A percentile compares a stretch with the other conserved stretches of the same genome.
Evolutionary conservation across 2,113 vertebrate species (phyloP).

Genomic region (Barnardius zonarius): DNA sequence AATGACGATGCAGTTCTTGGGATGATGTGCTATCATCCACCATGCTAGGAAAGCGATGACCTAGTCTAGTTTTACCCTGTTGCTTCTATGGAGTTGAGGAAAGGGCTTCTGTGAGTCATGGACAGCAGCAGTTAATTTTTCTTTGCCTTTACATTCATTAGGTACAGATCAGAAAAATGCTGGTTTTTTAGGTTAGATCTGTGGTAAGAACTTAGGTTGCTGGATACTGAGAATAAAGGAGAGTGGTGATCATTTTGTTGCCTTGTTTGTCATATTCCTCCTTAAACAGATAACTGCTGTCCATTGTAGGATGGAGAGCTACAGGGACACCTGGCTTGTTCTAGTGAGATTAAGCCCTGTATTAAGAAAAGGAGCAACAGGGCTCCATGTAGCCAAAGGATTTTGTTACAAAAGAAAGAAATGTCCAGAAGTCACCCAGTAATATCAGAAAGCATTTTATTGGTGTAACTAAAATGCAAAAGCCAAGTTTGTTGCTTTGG

Average conservation of each 20-base stretch:
- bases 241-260: background rate
- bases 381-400: background rate
- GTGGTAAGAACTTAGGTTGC: background rate
- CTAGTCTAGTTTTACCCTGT: background rate
- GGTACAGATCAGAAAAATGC: background rate
- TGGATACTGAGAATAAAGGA: background rate
- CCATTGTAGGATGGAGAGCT: background rate
- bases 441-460: background rate
- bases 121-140: background rate
- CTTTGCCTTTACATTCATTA: background rate
- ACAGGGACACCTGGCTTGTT: background rate
- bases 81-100: background rate
- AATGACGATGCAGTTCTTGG: background rate
- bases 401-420: background rate
- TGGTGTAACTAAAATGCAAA: background rate
- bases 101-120: background rate
- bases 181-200: background rate
- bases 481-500: background rate
- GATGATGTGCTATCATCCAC: background rate
- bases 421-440: background rate
- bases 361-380: background rate
- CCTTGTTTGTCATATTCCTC: background rate
- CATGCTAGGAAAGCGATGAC: background rate
- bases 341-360: background rate
- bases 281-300: background rate